A percentile compares a stretch with the other conserved stretches of the same genome.
phyloP scores from a whole-genome alignment of 2,888 invertebrate species.

The Chymomyza fuscimana region DNA sequence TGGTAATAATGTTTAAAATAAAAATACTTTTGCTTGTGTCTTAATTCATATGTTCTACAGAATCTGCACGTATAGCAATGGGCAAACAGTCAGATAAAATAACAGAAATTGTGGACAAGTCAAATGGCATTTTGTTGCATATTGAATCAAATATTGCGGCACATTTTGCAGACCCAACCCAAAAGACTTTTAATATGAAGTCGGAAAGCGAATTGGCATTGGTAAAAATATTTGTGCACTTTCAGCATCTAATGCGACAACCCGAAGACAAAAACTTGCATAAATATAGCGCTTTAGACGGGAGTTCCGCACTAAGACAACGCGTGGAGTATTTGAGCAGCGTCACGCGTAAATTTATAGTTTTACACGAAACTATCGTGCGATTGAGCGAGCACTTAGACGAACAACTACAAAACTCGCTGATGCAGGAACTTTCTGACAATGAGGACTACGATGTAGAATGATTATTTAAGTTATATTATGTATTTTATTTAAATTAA shows the following conservation, averaged over 20 bases:
- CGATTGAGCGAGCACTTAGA: conserved; percentile 41
- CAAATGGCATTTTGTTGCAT: conserved; percentile 73
- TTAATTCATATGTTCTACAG: conserved; percentile 38
- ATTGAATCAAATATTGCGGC: conserved; percentile 61
- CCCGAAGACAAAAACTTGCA: conserved; percentile 26
- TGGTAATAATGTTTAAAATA: conserved; percentile 50
- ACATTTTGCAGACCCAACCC: not conserved
- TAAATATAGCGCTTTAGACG: conserved; percentile 33
- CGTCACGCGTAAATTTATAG: conserved; percentile 71
- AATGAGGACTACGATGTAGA: not conserved
- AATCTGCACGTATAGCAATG: conserved; percentile 47
- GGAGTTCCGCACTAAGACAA: conserved; percentile 43
- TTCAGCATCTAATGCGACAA: conserved; percentile 48
- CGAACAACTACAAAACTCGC: conserved; percentile 16
- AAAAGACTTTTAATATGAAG: conserved; percentile 49
- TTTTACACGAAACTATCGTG: conserved; percentile 60
- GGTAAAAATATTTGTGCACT: conserved; percentile 63
- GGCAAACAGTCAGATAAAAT: conserved; percentile 56
- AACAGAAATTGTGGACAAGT: conserved; percentile 71
- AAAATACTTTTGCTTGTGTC: not conserved
- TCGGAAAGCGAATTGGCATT: conserved; percentile 59
- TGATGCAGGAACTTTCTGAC: not conserved
- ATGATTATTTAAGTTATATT: not conserved
- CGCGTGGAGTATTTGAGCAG: conserved; percentile 68
- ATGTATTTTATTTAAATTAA: conserved; percentile 1